Evolutionary conservation across 2,113 vertebrate genomes (phyloP), one percentile per base, ranked within the genome.

Genomic region (Phasianus colchicus): DNA sequence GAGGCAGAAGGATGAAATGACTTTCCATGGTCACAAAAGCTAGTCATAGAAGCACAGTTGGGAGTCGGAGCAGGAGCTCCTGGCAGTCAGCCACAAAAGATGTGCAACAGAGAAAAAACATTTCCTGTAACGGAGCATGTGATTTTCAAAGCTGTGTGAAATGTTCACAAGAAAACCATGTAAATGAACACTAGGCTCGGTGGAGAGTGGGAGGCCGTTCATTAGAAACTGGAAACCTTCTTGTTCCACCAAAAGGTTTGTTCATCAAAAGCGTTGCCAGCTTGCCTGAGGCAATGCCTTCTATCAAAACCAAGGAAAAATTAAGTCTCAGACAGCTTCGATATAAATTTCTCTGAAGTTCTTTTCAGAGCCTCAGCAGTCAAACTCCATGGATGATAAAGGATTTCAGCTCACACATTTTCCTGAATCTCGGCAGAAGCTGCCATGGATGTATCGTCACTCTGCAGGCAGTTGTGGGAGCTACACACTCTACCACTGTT

Each of bases 121-220:
- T 71, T 95, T 96, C 95, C 95, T 86, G 83, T 91, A 91, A 96
- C 93, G 94, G 96, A 97, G 85, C 64, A 71, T 93, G 95, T 89
- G 91, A 93, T 93, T 95, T 93, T 95, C 95, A 92, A 95, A 94
- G 87, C 75, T 88, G 85, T 34, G 19, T 89, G 72, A 96, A 92
- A 91, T 72, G 82, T 91, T 91, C 75, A 79, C 75, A 92, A 95
- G 85, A 92, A 96, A 96, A 67, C 72, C 96, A 95, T 78, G 94
- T 83, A 89, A 91, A 96, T 92, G 92, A 82, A 73, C 89, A 88
- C 24, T 79, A 78, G 67, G 94, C 5, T 73, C 27, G 32, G 18
- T 60, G 45, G 30, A 8, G 17, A 11, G 11, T n/a, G 24, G 22
- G 25, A 54, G 11, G 70, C 8, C 10, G 17, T 95, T 95, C 71